phyloP scores from a whole-genome alignment of 2,888 invertebrate genomes.

The Mycalesis mineus region DNA sequence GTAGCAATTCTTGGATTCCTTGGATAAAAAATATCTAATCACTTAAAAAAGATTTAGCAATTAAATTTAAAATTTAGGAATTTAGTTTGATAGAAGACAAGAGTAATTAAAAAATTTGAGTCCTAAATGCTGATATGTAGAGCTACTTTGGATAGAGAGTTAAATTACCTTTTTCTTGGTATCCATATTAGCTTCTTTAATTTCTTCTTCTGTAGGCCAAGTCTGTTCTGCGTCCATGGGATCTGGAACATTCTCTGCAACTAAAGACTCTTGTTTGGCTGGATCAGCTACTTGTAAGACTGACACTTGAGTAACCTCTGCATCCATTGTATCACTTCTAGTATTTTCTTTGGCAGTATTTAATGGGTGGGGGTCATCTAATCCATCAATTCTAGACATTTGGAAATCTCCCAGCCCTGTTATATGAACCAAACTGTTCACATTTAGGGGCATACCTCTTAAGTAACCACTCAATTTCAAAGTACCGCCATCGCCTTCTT shows the following conservation, averaged over 20 bases:
- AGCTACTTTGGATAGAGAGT: neutral
- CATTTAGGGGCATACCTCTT: constrained; percentile 88
- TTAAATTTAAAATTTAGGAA: no score
- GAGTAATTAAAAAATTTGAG: no score
- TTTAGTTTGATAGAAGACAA: no score
- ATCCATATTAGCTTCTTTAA: constrained; percentile 83
- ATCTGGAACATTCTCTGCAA: constrained; percentile 89
- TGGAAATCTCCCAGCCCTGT: constrained; percentile 96
- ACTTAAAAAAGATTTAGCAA: neutral
- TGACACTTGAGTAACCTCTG: constrained; percentile 55
- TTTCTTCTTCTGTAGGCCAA: constrained; percentile 96
- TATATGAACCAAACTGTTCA: constrained; percentile 93
- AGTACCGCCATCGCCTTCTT: constrained; percentile 77
- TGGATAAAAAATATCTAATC: no score
- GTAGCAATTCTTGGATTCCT: no score
- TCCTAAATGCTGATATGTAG: no score
- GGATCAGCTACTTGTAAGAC: constrained; percentile 81
- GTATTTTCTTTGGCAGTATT: constrained; percentile 72
- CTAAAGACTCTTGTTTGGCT: constrained; percentile 84
- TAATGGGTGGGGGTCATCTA: constrained; percentile 83
- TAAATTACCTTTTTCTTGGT: constrained; percentile 76
- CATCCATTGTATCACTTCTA: constrained; percentile 64
- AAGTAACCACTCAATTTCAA: constrained; percentile 92
- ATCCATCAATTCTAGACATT: constrained; percentile 86
- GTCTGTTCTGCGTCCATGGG: constrained; percentile 97